Conservation (phyloP, 1,140 invertebrate genomes). For the Halesus radiatus region DNA sequence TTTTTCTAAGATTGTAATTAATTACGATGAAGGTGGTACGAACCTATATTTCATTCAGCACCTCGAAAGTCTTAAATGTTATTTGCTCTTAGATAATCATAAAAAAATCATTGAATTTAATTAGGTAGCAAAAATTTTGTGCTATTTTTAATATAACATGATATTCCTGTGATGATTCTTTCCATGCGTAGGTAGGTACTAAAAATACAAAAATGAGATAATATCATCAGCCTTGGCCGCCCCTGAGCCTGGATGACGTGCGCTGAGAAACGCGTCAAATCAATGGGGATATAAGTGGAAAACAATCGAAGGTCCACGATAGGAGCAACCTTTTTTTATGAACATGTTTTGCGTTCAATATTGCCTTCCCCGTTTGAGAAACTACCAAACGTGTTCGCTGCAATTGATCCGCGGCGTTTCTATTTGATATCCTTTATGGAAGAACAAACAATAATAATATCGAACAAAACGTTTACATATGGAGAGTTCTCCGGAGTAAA, state of each 20-base stretch:
- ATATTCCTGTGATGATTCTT: too few species aligned
- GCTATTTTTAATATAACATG: too few species aligned
- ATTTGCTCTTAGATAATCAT: too few species aligned
- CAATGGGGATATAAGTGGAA: conserved; percentile 40
- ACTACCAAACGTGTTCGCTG: conserved; percentile 1
- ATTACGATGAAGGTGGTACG: too few species aligned
- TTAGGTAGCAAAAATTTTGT: too few species aligned
- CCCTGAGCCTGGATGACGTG: conserved; percentile 12
- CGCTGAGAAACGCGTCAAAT: conserved; percentile 32
- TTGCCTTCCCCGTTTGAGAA: conserved; percentile 36
- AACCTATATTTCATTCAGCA: too few species aligned
- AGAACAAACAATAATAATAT: conserved; percentile 20
- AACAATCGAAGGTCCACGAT: conserved; percentile 31
- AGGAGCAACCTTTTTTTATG: conserved; percentile 38
- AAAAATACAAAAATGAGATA: too few species aligned
- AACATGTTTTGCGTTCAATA: conserved; percentile 36
- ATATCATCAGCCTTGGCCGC: not conserved
- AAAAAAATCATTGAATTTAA: too few species aligned
- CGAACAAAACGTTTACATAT: conserved; percentile 17
- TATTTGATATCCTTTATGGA: conserved; percentile 35
- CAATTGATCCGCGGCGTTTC: conserved; percentile 3
- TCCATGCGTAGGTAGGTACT: too few species aligned
- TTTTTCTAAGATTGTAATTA: too few species aligned
- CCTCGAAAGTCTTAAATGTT: too few species aligned
- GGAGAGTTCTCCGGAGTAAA: not conserved